Evolutionary conservation across 2,888 invertebrate genomes (phyloP), one percentile per base, ranked within the genome.

Genomic region (Pristionchus maxplancki): DNA sequence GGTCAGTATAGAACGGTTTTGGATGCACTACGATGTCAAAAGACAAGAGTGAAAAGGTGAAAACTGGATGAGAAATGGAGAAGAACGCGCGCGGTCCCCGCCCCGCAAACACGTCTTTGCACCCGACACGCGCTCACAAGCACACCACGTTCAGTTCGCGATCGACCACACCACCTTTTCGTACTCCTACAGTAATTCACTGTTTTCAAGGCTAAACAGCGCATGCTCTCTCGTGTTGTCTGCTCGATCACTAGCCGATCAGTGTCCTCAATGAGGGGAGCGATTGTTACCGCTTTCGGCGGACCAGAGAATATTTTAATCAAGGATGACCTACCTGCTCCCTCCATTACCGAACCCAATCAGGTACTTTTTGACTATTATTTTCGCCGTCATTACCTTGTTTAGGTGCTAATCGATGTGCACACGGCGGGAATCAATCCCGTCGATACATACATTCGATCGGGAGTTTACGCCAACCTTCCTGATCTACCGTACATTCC

Each of bases 391-490:
- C 17, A 13, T 50, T 34, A 28, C 15, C 13, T 64, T 20, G 34
- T 89, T 53, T 90, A 96, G 96, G 95, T 96, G 24, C 93, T 96
- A 90, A 95, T 96, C 13, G 95, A 95, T 90, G 95, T 96, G 0
- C 91, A 93, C 48, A 95, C 95, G 6, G 95, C 95, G 82, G 96
- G 96, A 31, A 95, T 96, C 1, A 96, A 96, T 91, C 96, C 96
- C 8, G 96, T 96, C 5, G 96, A 96, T 89, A 96, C 96, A 0
- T 96, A 96, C 92, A 95, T 96, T 81, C 94, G 96, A 48, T 92
- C 95, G 62, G 96, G 96, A n/a, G 93, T 93, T 0, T 95, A 95
- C 90, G 93, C 92, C 15, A 88, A 74, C 44, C 90, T 95, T 6
- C 96, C 96, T 2, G 88, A 93, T 11, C 94, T 96, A 62, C 96